Base-by-base conservation (phyloP, 2,888 invertebrate genomes). In the Drosophila suboccidentalis region DNA sequence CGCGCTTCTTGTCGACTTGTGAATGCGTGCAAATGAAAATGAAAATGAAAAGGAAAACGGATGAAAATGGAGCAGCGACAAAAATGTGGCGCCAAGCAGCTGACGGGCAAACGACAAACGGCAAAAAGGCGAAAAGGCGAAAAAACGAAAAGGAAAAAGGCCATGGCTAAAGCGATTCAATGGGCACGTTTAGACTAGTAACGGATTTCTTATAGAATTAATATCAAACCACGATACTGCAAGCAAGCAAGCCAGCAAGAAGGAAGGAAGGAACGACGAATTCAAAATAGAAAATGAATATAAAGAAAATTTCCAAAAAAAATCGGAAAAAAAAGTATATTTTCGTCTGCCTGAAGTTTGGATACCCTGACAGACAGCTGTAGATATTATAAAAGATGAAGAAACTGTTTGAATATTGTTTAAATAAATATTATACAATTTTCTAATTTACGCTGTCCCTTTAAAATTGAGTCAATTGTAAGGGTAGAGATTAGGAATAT, bases 181-280 rank as follows among this genome's bases (percentile, higher is more conserved):
- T 89, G 85, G 72, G 77, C 85, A 85, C 87, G 87, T 75, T 89
- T 82, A 74, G 78, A 77, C 71, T 75, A 69, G 74, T 74, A 87
- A 76, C 77, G 82, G 76, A 82, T 89, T 89, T 87, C 87, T 78
- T 78, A 89, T 87, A 78, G 87, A 87, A 89, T 87, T 89, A 89
- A 85, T 87, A 87, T 89, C 78, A 82, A 82, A 65, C 74, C 68
- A 75, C 69, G 71, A 70, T 57, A 65, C 62, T 62, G 67, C 50
- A 43, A 57, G 43, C 36, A 46, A 50, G 47, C 34, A 19, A 32
- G 34, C 22, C 15, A 29, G 22, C 38, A 44, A 32, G 50, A 47
- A 53, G 64, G 15, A 39, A 32, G 63, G 58, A 44, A 39, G 41
- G 50, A 65, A 22, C n/a, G 11, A 57, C 32, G 36, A 6, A 38